A percentile compares a stretch with the other conserved stretches of the same genome.
Conservation (phyloP, 2,888 invertebrate genomes). For the Drosophila pseudotalamancana region DNA sequence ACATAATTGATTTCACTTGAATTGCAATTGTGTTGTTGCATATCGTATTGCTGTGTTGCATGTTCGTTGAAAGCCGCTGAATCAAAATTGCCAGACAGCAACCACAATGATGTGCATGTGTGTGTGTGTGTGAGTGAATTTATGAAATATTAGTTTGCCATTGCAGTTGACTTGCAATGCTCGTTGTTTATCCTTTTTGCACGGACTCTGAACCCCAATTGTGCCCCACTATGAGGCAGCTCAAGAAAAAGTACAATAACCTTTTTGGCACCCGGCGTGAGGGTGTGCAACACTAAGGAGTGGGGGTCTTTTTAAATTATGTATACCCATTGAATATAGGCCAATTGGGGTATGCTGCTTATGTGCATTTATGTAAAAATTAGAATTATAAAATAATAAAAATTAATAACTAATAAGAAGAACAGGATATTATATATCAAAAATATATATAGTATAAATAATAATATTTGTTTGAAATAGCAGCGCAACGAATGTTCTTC, state of each 20-base stretch:
- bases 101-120: constrained; percentile 6
- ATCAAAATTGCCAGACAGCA: constrained; percentile 29
- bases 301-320: background rate
- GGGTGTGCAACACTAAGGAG: background rate
- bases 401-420: no score
- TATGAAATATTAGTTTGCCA: constrained; percentile 44
- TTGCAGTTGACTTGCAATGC: constrained; percentile 42
- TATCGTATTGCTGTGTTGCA: constrained; percentile 26
- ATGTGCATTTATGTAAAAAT: no score
- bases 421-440: no score
- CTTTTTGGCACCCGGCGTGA: constrained; percentile 24
- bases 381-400: no score
- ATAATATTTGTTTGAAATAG: no score
- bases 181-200: constrained; percentile 45
- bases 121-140: constrained; percentile 12
- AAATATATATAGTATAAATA: no score
- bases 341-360: no score
- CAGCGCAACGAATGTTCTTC: no score
- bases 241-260: constrained; percentile 56
- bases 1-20: constrained; percentile 50
- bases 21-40: constrained; percentile 40
- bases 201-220: constrained; percentile 34
- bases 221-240: constrained; percentile 20
- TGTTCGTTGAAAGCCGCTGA: constrained; percentile 36
- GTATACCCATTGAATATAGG: background rate